Base-by-base conservation (phyloP, 1,140 invertebrate species). In the Drosophila pectinifera region DNA sequence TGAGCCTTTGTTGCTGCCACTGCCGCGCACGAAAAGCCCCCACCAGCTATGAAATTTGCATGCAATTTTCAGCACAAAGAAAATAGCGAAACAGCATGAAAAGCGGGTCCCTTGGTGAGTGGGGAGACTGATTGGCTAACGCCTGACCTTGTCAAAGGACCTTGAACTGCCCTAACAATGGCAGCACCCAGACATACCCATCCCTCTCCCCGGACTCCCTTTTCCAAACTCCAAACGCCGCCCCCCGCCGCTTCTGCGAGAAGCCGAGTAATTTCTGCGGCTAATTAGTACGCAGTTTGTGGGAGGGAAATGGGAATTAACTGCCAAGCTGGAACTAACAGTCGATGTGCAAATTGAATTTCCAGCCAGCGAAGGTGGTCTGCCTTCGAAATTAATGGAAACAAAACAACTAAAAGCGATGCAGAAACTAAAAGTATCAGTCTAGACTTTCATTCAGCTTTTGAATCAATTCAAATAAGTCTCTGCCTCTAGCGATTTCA, bases 11-110 rank as follows among this genome's bases (percentile, higher is more conserved):
- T 69, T 61, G 76, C 46, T 57, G 24, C 41, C 22, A 59, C 43
- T 36, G 65, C 38, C 70, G 31, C 34, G 45, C 70, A 51, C 42
- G 73, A 78, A 84, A 76, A 69, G 78, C 46, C 74, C 31, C 54
- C 24, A 28, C 20, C 49, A 42, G 69, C 51, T 36, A 81, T 85
- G 73, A 78, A 85, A 86, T 81, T 85, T 86, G 67, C 82, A 86
- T 84, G 82, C 84, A 81, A 86, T 85, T 85, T 78, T 70, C 41
- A 48, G 31, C 24, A 57, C 56, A 57, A 57, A 51, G 48, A 43
- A 28, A 58, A 67, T 48, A 42, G 24, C 56, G 49, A n/a, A 14
- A 31, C 38, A 39, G 18, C 10, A 16, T 5, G 22, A 38, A 24
- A 10, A 46, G 26, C 18, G 49, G 42, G 34, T 48, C 26, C 43